phyloP scores from a whole-genome alignment of 2,797 vertebrate genomes.

The Pogonophryne albipinna region DNA sequence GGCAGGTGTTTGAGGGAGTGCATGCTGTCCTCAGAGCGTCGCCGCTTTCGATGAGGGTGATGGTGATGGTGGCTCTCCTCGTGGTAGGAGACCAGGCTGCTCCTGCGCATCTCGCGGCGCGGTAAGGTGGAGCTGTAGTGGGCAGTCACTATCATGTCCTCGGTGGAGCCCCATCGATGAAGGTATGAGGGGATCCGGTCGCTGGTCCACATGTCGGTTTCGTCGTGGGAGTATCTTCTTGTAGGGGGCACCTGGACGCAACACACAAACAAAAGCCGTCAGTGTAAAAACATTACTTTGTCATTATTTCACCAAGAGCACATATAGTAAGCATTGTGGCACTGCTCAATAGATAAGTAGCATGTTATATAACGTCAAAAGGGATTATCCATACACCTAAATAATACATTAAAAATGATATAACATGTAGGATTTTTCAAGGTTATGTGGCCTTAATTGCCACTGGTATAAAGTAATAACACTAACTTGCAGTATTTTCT shows the following conservation, averaged over 20 bases:
- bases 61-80: conserved; percentile 86
- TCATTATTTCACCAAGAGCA: neutral
- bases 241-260: conserved; percentile 91
- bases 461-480: neutral
- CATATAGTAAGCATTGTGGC: conserved; percentile 13
- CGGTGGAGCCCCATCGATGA: conserved; percentile 91
- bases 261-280: conserved; percentile 69
- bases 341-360: conserved; percentile 12
- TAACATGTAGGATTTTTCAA: conserved; percentile 60
- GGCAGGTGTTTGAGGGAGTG: conserved; percentile 84
- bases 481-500: conserved; percentile 7
- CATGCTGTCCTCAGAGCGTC: conserved; percentile 89
- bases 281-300: conserved; percentile 15
- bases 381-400: neutral
- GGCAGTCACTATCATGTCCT: conserved; percentile 87
- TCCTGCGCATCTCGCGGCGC: conserved; percentile 85
- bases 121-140: conserved; percentile 88
- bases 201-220: conserved; percentile 92
- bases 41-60: conserved; percentile 84
- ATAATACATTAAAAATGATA: conserved; percentile 17
- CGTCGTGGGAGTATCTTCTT: conserved; percentile 95
- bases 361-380: neutral
- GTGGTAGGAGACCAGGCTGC: conserved; percentile 86
- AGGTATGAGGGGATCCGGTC: conserved; percentile 90
- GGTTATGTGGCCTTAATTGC: conserved; percentile 6